Conservation (phyloP, 2,113 vertebrate genomes). For the Ictidomys tridecemlineatus region DNA sequence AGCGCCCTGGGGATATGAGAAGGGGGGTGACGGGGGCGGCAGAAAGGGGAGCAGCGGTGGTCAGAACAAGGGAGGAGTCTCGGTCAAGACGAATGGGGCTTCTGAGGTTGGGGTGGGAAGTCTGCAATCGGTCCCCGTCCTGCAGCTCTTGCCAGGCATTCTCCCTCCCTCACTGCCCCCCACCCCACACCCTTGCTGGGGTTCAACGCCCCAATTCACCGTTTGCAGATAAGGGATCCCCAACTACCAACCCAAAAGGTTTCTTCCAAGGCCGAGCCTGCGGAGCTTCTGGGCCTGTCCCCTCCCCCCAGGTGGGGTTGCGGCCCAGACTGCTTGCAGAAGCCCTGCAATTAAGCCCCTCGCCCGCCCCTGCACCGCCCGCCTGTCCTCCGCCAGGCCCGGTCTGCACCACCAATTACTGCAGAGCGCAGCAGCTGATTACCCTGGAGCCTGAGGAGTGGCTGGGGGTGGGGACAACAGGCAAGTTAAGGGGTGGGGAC, state of each 20-base stretch:
- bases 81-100: slow-evolving; percentile 27
- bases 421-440: slow-evolving; percentile 55
- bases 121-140: slow-evolving; percentile 37
- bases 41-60: slow-evolving; percentile 57
- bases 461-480: neutral
- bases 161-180: neutral
- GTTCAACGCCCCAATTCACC: neutral
- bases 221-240: neutral
- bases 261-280: neutral
- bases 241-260: neutral
- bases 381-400: neutral
- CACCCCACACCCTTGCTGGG: neutral
- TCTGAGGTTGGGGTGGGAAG: slow-evolving; percentile 38
- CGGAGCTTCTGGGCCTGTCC: neutral
- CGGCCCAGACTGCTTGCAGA: slow-evolving; percentile 51
- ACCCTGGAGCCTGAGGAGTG: neutral
- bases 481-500: slow-evolving; percentile 18
- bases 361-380: slow-evolving; percentile 41
- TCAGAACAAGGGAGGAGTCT: slow-evolving; percentile 74
- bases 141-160: neutral
- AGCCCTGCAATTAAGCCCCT: slow-evolving; percentile 80
- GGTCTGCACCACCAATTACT: slow-evolving; percentile 74
- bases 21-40: slow-evolving; percentile 69
- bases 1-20: slow-evolving; percentile 80
- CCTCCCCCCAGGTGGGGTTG: neutral